These are phyloP conservation scores for Mythimna loreyi DNA, from an alignment of 2,888 invertebrate genomes.

Conservation along the genomic window DNA sequence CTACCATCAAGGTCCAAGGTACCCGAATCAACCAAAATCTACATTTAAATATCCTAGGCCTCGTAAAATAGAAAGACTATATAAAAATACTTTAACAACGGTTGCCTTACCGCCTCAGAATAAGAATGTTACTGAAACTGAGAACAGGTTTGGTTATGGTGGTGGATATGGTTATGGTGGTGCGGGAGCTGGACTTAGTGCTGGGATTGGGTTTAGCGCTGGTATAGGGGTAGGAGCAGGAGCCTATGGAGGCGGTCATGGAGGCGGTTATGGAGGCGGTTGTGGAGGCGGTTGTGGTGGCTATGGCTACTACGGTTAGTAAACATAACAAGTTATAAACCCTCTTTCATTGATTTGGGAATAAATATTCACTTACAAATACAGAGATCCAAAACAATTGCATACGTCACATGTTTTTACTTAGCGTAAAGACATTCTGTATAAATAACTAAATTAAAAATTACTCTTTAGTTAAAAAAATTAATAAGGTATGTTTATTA, in stretches of 20 bases:
- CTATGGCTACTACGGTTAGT: conserved; percentile 1
- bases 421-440: neutral
- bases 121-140: conserved; percentile 3
- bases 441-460: neutral
- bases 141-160: conserved; percentile 10
- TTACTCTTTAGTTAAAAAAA: neutral
- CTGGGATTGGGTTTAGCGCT: neutral
- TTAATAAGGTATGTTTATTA: neutral
- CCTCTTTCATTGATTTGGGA: neutral
- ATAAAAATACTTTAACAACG: neutral
- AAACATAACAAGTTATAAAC: neutral
- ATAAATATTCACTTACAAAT: neutral
- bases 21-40: neutral
- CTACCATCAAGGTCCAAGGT: neutral
- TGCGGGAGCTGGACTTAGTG: neutral
- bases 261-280: neutral
- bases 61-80: too few relatives aligned
- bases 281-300: neutral
- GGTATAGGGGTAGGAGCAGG: conserved; percentile 5
- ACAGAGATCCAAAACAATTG: neutral
- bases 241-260: neutral
- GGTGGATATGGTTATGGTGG: neutral
- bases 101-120: neutral
- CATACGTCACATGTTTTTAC: neutral
- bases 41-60: neutral